phyloP scores from a whole-genome alignment of 2,888 invertebrate species.

The Drosophila sordidapex region DNA sequence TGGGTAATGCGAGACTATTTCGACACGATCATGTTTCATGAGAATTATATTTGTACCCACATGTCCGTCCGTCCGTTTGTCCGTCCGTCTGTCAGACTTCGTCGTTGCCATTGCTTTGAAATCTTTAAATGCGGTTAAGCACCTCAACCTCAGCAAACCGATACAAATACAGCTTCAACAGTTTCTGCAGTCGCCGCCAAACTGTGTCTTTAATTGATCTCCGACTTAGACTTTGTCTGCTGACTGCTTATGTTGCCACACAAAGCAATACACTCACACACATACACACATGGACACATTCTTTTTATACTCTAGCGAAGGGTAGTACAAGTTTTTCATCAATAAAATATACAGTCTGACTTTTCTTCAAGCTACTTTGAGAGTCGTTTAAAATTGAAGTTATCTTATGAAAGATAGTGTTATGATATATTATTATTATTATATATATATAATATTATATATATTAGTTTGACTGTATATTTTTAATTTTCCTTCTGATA shows the following conservation, averaged over 20 bases:
- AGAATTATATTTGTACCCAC: conserved; percentile 54
- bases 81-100: conserved; percentile 20
- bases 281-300: neutral
- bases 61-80: neutral
- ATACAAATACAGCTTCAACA: conserved; percentile 13
- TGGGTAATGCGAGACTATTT: conserved; percentile 72
- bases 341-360: neutral
- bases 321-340: neutral
- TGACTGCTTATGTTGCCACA: conserved; percentile 35
- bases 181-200: conserved; percentile 39
- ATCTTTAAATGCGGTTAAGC: conserved; percentile 74
- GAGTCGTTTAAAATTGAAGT: neutral
- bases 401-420: neutral
- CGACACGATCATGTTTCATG: conserved; percentile 72
- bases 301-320: neutral
- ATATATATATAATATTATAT: neutral
- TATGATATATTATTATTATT: too few relatives aligned
- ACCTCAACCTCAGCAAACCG: conserved; percentile 50
- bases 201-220: conserved; percentile 27
- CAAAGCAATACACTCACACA: conserved; percentile 1
- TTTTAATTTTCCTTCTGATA: neutral
- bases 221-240: conserved; percentile 27
- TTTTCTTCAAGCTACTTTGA: neutral
- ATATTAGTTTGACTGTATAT: neutral
- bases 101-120: conserved; percentile 42